Base-by-base conservation (phyloP, 2,113 vertebrate species). In the Gambusia holbrooki region DNA sequence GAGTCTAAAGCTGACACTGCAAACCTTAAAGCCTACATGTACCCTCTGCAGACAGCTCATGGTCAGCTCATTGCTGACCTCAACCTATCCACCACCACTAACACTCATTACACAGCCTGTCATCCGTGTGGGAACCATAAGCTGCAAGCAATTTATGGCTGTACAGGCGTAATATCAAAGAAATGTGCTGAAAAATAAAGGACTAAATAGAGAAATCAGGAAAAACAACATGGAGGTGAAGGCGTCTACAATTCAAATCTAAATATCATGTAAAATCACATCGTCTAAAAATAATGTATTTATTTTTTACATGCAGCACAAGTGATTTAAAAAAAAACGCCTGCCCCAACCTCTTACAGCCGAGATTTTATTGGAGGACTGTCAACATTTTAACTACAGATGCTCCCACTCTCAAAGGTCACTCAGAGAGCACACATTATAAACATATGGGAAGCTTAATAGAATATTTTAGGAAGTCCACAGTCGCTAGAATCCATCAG, bases 91-190 rank as follows among this genome's bases (percentile, higher is more conserved):
- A 84, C 82, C 61, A 64, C 82, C 61, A 62, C 79, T 85, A 40
- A 72, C 71, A 84, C 69, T 82, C 72, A 90, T 86, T 90, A 87
- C 83, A 84, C 78, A 77, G 78, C 66, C 77, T 74, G 86, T 89
- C 82, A 66, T 85, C 84, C 35, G 30, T 74, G 79, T 28, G 51
- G 62, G 37, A 76, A 77, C 76, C 71, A 40, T 73, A 62, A 5
- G n/a, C 62, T 54, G 37, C 77, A 29, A 66, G 35, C 66, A 72
- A 80, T 25, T n/a, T 33, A 68, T 17, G 63, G 27, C 76, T 77
- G 51, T 28, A 14, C 15, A 42, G 13, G 40, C 40, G 40, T 42
- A 42, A 42, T 13, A 14, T 42, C 40, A 42, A 42, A 42, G 40
- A 42, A 42, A 42, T 15, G 40, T 42, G 40, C 40, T 15, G 40